Conservation (phyloP, 2,113 vertebrate species). For the Tenebrosternarchus preto region DNA sequence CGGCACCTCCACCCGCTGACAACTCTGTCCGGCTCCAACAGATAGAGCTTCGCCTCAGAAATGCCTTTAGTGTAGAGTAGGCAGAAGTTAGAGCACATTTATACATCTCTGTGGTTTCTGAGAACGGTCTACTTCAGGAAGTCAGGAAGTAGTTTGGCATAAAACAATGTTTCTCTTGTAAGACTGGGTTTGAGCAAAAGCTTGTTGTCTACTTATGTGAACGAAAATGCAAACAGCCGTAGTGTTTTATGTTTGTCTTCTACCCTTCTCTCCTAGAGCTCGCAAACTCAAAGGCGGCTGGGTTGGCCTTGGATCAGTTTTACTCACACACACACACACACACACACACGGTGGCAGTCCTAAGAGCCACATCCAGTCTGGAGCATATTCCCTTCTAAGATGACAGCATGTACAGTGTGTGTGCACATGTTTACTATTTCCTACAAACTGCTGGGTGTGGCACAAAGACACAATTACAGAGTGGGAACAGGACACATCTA, state of each 20-base stretch:
- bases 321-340: background rate
- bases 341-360: background rate
- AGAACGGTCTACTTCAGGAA: background rate
- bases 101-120: background rate
- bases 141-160: background rate
- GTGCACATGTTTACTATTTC: constrained; percentile 50
- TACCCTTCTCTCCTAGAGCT: too few species aligned
- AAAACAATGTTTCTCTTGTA: too few species aligned
- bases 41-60: constrained; percentile 32
- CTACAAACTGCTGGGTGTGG: constrained; percentile 71
- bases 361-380: background rate
- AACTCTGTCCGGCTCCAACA: background rate
- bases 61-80: background rate
- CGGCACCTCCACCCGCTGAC: constrained; percentile 39
- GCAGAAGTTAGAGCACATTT: background rate
- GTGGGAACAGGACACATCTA: constrained; percentile 29
- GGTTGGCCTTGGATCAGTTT: too few species aligned
- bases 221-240: too few species aligned
- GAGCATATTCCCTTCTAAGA: background rate
- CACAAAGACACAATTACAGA: constrained; percentile 72
- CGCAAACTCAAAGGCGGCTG: too few species aligned
- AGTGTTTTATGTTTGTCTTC: too few species aligned
- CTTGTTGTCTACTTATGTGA: too few species aligned
- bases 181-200: too few species aligned
- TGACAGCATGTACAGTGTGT: constrained; percentile 21